These are phyloP conservation scores for Pachydiplax longipennis DNA, from an alignment of 2,888 invertebrate species.

Conservation along the genomic window DNA sequence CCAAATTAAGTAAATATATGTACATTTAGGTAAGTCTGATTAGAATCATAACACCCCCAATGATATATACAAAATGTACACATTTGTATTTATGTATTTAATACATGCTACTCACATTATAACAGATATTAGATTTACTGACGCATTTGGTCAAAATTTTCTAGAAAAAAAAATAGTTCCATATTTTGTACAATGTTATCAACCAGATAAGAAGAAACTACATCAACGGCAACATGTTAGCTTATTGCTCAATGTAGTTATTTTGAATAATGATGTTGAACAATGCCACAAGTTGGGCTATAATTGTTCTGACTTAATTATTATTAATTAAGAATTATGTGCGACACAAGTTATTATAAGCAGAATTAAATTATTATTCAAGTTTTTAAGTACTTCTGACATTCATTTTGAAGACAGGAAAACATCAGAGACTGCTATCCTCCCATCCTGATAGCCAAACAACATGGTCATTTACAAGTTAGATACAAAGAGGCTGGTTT, in stretches of 20 bases:
- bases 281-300: slow-evolving; percentile 39
- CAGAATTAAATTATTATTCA: slow-evolving; percentile 43
- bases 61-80: slow-evolving; percentile 45
- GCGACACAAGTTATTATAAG: slow-evolving; percentile 44
- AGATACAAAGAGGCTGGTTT: slow-evolving; percentile 17
- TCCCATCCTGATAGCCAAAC: slow-evolving; percentile 40
- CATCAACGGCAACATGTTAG: slow-evolving; percentile 41
- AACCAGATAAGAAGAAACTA: slow-evolving; percentile 44
- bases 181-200: slow-evolving; percentile 43
- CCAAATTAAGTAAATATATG: slow-evolving; percentile 37
- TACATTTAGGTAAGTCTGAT: slow-evolving; percentile 42
- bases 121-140: slow-evolving; percentile 40
- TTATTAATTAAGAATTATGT: slow-evolving; percentile 41
- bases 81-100: slow-evolving; percentile 38
- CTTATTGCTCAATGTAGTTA: slow-evolving; percentile 44
- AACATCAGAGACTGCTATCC: slow-evolving; percentile 31
- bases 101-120: slow-evolving; percentile 41
- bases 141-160: slow-evolving; percentile 39
- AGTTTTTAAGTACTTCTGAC: slow-evolving; percentile 19
- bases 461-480: slow-evolving; percentile 15
- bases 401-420: slow-evolving; percentile 28
- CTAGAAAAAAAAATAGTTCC: slow-evolving; percentile 40
- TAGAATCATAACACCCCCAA: slow-evolving; percentile 40
- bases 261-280: slow-evolving; percentile 40
- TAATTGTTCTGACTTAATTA: slow-evolving; percentile 41